These are phyloP conservation scores for Setophaga coronata DNA, from an alignment of 2,113 vertebrate species.

Conservation along the genomic window DNA sequence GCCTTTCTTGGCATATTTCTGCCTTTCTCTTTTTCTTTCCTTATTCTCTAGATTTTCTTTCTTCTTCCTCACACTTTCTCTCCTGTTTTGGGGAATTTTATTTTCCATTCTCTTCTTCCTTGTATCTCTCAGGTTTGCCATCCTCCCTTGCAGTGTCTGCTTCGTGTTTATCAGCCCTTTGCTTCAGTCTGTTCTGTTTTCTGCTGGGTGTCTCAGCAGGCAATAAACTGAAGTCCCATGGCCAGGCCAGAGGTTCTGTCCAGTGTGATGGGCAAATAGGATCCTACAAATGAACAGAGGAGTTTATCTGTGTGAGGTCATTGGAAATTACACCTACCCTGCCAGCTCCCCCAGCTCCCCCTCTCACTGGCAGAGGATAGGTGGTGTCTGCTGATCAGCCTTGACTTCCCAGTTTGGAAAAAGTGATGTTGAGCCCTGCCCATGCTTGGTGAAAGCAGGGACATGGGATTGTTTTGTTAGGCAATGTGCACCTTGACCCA, in stretches of 20 bases:
- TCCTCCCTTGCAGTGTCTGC: not conserved
- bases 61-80: not conserved
- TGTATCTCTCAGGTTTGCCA: not conserved
- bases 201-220: not conserved
- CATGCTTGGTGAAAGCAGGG: not conserved
- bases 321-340: not conserved
- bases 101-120: not conserved
- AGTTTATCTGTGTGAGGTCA: not conserved
- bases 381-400: not conserved
- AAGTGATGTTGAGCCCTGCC: not conserved
- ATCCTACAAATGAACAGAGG: not conserved
- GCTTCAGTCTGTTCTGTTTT: not conserved
- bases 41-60: not conserved
- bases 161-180: not conserved
- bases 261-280: not conserved
- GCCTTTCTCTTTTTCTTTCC: not conserved
- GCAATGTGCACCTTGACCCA: not conserved
- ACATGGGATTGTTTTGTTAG: not conserved
- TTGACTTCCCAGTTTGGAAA: not conserved
- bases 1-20: not conserved
- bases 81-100: not conserved
- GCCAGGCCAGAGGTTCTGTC: not conserved
- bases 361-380: not conserved
- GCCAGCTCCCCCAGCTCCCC: not conserved
- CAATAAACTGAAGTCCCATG: not conserved